Evolutionary conservation across 2,113 vertebrate species (phyloP).

Genomic region (Serinus canaria): DNA sequence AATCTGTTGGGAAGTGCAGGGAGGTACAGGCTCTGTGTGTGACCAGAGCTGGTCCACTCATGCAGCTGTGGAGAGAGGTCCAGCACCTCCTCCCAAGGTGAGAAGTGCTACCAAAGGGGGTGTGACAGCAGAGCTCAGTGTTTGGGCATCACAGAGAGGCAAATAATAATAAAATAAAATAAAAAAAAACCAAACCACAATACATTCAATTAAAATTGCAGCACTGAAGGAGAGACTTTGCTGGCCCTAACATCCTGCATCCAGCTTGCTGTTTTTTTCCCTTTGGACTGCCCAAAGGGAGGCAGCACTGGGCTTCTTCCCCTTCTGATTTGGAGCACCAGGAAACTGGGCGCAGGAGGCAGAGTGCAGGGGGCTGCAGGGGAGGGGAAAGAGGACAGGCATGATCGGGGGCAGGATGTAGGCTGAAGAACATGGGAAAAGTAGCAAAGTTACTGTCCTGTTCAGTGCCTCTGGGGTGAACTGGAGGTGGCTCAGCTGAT

Average conservation of each 20-base stretch:
- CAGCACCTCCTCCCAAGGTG: not conserved
- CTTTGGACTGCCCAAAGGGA: not conserved
- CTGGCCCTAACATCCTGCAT: not conserved
- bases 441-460: not conserved
- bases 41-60: not conserved
- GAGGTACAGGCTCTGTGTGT: not conserved
- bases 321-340: not conserved
- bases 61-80: not conserved
- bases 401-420: rapidly evolving
- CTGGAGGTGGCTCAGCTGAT: not conserved
- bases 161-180: not conserved
- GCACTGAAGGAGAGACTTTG: not conserved
- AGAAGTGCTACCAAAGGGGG: not conserved
- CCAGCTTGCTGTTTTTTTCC: not conserved
- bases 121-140: not conserved
- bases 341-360: not conserved
- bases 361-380: not conserved
- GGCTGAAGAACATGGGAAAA: not conserved
- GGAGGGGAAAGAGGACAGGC: not conserved
- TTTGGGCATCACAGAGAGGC: not conserved
- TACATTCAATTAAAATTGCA: not conserved
- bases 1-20: not conserved
- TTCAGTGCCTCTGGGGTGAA: not conserved
- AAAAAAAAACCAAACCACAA: rapidly evolving
- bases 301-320: not conserved